Evolutionary conservation across 2,113 vertebrate species (phyloP).

Genomic region (Percopsis transmontana): DNA sequence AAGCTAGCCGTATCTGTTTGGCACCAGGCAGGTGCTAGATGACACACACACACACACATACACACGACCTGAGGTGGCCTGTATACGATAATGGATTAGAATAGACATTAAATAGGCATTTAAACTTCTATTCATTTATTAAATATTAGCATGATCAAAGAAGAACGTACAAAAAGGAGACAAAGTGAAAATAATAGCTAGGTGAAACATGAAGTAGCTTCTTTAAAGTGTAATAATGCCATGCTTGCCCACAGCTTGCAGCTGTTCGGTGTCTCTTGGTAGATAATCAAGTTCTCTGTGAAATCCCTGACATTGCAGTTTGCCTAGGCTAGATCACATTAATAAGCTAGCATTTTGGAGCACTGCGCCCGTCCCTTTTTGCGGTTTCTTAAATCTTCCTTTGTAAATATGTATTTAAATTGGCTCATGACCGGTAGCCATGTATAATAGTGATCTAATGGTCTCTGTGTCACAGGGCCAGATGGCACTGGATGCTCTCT

Average conservation of each 20-base stretch:
- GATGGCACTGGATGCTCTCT: slow-evolving; percentile 43
- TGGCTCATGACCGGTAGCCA: slow-evolving; percentile 16
- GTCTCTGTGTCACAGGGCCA: slow-evolving; percentile 35
- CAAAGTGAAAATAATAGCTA: no score
- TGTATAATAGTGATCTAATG: slow-evolving; percentile 30
- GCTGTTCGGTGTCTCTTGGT: not conserved
- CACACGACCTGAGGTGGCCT: no score
- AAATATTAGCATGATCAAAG: no score
- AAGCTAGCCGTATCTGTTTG: slow-evolving; percentile 5
- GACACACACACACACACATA: no score
- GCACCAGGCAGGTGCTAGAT: not conserved
- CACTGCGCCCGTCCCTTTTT: no score
- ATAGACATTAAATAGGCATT: no score
- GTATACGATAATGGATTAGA: no score
- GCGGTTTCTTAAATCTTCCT: not conserved
- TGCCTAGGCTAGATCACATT: no score
- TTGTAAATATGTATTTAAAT: slow-evolving; percentile 1
- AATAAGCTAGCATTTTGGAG: not conserved
- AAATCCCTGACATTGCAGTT: not conserved
- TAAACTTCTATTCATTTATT: no score
- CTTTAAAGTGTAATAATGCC: not conserved
- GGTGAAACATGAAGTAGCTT: no score
- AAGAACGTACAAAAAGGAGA: no score
- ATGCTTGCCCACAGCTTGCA: not conserved
- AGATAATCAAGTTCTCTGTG: not conserved